Evolutionary conservation across 2,113 vertebrate genomes (phyloP).

Genomic region (Hylia prasina): DNA sequence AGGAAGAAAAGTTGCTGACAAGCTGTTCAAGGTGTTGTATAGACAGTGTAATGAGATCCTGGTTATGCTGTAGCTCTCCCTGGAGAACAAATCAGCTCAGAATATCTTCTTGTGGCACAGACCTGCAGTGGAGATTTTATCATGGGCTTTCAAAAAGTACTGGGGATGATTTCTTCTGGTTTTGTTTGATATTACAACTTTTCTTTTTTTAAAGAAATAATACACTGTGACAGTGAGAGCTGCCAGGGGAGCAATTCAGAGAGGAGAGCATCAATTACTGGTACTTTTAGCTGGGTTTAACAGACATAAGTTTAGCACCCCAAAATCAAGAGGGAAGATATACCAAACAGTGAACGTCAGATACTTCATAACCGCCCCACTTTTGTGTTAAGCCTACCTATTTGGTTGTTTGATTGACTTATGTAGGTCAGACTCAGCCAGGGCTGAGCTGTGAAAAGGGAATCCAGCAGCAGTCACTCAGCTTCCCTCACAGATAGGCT

Average conservation of each 20-base stretch:
- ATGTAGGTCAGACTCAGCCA: not conserved
- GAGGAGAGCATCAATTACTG: not conserved
- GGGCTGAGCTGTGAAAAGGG: not conserved
- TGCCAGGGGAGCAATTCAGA: not conserved
- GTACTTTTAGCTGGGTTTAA: not conserved
- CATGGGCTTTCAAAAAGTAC: not conserved
- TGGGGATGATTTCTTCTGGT: not conserved
- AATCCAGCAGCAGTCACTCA: not conserved
- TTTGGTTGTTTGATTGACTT: not conserved
- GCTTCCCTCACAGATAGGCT: not conserved
- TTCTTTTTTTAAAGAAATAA: rapidly evolving
- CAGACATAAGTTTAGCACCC: not conserved
- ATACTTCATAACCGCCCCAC: not conserved
- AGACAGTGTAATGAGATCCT: not conserved
- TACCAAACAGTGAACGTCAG: not conserved
- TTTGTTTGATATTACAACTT: not conserved
- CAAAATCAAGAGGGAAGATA: not conserved
- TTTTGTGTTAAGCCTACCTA: not conserved
- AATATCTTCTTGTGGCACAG: not conserved
- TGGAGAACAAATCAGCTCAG: not conserved
- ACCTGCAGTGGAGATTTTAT: not conserved
- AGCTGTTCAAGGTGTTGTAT: not conserved
- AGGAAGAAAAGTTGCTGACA: not conserved
- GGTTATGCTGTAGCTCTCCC: rapidly evolving
- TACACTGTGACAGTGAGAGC: not conserved